phyloP scores from a whole-genome alignment of 1,140 invertebrate species.

The Platorchestia sp. region DNA sequence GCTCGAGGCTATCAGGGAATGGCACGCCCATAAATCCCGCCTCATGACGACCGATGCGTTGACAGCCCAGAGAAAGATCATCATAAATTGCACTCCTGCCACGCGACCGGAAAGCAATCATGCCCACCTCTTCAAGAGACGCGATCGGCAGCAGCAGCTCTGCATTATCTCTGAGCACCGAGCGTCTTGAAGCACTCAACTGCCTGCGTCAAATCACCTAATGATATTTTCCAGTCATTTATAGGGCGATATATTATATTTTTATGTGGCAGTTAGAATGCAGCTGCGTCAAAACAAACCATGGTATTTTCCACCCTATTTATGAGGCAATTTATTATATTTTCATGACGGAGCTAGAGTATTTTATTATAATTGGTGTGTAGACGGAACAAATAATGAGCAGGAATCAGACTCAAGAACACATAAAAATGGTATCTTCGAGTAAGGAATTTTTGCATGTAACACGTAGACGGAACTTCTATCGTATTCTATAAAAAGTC shows the following conservation, averaged over 20 bases:
- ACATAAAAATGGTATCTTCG: not conserved
- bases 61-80: no score
- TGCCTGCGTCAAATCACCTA: not conserved
- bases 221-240: not conserved
- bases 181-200: not conserved
- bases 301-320: not conserved
- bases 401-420: not conserved
- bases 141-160: not conserved
- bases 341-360: not conserved
- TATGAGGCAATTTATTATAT: not conserved
- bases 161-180: not conserved
- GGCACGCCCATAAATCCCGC: no score
- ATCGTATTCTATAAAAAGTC: no score
- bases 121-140: no score
- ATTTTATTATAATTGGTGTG: not conserved
- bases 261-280: not conserved
- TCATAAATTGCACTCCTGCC: no score
- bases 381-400: not conserved
- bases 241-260: not conserved
- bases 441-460: not conserved
- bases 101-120: no score
- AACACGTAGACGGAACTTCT: not conserved
- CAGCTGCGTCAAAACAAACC: not conserved
- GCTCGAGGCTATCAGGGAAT: no score
- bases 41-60: no score